Conservation (phyloP, 2,113 vertebrate species). For the Amazona guildingii region DNA sequence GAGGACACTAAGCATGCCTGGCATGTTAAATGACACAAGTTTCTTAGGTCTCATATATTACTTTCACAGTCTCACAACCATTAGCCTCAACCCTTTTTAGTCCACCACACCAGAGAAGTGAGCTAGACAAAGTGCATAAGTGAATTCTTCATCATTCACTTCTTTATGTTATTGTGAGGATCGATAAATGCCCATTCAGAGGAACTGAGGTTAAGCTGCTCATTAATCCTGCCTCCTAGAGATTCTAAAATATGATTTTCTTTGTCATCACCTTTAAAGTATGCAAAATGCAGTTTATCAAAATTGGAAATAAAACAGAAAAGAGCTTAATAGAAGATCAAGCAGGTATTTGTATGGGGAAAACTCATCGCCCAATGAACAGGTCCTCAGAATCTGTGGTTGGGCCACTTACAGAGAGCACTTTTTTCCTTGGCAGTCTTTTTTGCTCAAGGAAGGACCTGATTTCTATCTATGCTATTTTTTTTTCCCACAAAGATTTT, state of each 20-base stretch:
- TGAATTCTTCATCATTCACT: constrained; percentile 55
- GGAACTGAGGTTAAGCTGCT: constrained; percentile 22
- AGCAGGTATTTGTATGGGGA: not conserved
- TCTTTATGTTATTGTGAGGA: constrained; percentile 53
- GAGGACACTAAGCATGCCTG: not conserved
- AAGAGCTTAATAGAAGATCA: not conserved
- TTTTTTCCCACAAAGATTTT: not conserved
- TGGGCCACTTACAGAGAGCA: not conserved
- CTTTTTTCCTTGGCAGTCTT: not conserved
- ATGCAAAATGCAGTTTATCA: not conserved
- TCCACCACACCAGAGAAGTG: constrained; percentile 51
- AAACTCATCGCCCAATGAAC: not conserved
- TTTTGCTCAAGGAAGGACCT: not conserved
- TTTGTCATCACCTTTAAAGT: constrained; percentile 23
- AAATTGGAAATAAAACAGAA: not conserved
- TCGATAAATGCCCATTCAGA: constrained; percentile 67
- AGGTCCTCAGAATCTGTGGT: not conserved
- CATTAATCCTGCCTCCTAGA: constrained; percentile 54
- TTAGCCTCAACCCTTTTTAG: constrained; percentile 53
- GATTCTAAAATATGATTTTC: constrained; percentile 62
- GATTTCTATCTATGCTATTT: not conserved
- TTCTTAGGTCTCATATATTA: constrained; percentile 33
- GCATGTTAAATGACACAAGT: not conserved
- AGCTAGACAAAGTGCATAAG: constrained; percentile 48
- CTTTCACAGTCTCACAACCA: not conserved